These are phyloP conservation scores for Hippasteria phrygiana DNA, from an alignment of 53 echinoderm and acorn worm genomes.

Conservation along the genomic window DNA sequence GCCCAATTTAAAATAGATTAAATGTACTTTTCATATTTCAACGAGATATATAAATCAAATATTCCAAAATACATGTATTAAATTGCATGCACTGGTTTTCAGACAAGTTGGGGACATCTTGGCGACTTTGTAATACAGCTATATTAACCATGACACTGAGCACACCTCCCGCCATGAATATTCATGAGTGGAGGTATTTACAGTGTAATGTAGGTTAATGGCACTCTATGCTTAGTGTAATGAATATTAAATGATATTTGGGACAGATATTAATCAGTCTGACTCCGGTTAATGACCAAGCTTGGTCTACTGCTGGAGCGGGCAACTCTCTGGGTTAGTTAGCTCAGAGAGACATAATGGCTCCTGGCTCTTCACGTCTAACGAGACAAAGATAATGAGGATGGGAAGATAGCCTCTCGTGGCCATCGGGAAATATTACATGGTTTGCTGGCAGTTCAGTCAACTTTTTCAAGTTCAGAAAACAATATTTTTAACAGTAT, in stretches of 20 bases:
- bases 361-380: conserved; percentile 18
- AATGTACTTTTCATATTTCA: no score
- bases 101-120: background rate
- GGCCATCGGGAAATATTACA: conserved; percentile 7
- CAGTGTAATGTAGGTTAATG: conserved; percentile 43
- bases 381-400: conserved; percentile 44
- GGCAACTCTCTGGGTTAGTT: conserved; percentile 1
- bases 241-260: conserved; percentile 60
- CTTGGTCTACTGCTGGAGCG: conserved; percentile 12
- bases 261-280: conserved; percentile 59
- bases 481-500: background rate
- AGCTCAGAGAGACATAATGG: conserved; percentile 27
- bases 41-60: no score
- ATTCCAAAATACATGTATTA: no score
- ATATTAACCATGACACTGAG: background rate
- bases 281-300: conserved; percentile 51
- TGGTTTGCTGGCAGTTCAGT: conserved; percentile 15
- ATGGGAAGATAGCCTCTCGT: conserved; percentile 9
- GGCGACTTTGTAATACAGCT: background rate
- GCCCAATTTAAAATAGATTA: no score
- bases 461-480: no score
- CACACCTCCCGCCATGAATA: conserved; percentile 10
- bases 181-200: conserved; percentile 17
- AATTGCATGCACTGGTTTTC: background rate
- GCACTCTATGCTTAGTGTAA: background rate